A percentile compares a stretch with the other conserved stretches of the same genome.
These are phyloP conservation scores for Etheostoma cragini DNA, from an alignment of 2,113 vertebrate genomes.

Conservation along the genomic window DNA sequence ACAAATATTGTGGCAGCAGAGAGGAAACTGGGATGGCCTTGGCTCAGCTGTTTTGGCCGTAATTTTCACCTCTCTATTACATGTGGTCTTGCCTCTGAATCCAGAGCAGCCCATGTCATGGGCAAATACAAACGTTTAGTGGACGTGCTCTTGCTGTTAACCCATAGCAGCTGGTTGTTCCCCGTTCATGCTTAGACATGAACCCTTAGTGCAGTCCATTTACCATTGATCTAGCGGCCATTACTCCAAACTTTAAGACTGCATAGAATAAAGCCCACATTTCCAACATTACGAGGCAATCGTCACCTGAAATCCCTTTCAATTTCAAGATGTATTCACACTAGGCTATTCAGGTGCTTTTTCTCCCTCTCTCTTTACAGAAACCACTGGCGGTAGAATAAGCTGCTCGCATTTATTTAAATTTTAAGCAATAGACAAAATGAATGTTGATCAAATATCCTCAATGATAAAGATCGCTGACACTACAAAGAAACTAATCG, in stretches of 20 bases:
- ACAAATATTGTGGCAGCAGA: slow-evolving; percentile 26
- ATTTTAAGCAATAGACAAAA: not conserved
- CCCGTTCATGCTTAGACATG: slow-evolving; percentile 1
- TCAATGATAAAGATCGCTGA: not conserved
- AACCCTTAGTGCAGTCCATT: not conserved
- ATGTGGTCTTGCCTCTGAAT: not conserved
- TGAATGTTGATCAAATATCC: not conserved
- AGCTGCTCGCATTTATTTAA: not conserved
- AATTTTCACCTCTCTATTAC: slow-evolving; percentile 34
- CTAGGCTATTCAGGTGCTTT: not conserved
- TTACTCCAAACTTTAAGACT: not conserved
- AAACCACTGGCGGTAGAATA: not conserved
- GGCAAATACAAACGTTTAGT: slow-evolving; percentile 38
- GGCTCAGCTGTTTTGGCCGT: slow-evolving; percentile 39
- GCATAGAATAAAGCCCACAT: slow-evolving; percentile 18
- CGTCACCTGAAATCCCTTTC: slow-evolving; percentile 16
- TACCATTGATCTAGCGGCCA: not conserved
- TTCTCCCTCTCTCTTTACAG: not conserved
- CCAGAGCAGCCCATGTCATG: slow-evolving; percentile 4
- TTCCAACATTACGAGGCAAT: not conserved
- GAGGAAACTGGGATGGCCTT: slow-evolving; percentile 29
- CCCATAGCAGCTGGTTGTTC: not conserved
- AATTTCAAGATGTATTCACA: slow-evolving; percentile 19
- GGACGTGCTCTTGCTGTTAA: slow-evolving; percentile 1
- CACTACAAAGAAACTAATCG: not conserved